Evolutionary conservation across 2,888 invertebrate species (phyloP), one percentile per base, ranked within the genome.

Genomic region (Taphrorychus bicolor): DNA sequence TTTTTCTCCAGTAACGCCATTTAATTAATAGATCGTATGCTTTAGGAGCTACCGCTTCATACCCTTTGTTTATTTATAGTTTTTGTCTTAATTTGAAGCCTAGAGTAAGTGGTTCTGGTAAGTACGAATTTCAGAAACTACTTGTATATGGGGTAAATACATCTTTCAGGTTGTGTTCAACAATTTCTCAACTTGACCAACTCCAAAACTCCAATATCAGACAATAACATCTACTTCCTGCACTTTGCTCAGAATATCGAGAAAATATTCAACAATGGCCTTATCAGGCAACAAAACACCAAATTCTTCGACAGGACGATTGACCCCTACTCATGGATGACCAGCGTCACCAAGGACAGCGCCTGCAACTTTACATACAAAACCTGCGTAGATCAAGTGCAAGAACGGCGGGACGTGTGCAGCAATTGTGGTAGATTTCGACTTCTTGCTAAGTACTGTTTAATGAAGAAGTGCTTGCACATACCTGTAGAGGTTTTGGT

Each of bases 301-400:
- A 77, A 83, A 62, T 83, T 82, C 40, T 81, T 85, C 66, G 72
- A 62, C 14, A 83, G 82, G 73, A 76, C 79, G 59, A 80, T 81
- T 9, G 84, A 85, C 69, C 80, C 84, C n/a, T 87, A 85, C 83
- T 77, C 81, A 63, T 87, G 87, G 84, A 81, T 88, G 78, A 82
- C 83, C 70, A 83, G 85, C 74, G 79, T 87, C 56, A 79, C 83
- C 19, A 76, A 80, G 61, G 66, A 70, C 16, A 71, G 74, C 17
- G 57, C 74, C 5, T 52, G 73, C 4, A 76, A 80, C 24, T 83
- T 80, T 69, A 73, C 80, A 3, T 84, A 84, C 67, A 76, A 80
- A 48, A 82, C 82, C 58, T 81, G 83, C 40, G 82, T 86, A 7
- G 85, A 85, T 59, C 79, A 77, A 66, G 83, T 84, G 0, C 79